Conservation (phyloP, 2,113 vertebrate genomes). For the Melozone crissalis region DNA sequence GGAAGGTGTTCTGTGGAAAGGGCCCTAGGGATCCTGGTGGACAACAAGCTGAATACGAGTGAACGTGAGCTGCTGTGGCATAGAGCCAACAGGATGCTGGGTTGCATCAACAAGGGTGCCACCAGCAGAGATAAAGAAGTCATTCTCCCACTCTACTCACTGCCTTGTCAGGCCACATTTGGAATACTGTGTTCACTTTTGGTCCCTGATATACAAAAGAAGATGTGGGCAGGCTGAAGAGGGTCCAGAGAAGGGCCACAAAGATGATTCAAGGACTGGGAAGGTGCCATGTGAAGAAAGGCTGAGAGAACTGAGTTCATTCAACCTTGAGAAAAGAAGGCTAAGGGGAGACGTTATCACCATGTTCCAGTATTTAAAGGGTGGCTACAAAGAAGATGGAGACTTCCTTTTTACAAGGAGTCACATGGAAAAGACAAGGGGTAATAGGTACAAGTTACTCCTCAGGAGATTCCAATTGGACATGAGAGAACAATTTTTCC, state of each 20-base stretch:
- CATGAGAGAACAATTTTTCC: not conserved
- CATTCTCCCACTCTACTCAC: too few relatives aligned
- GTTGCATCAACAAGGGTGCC: too few relatives aligned
- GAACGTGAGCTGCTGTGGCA: too few relatives aligned
- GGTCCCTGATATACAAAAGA: not conserved
- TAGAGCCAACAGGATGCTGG: too few relatives aligned
- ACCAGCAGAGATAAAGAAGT: too few relatives aligned
- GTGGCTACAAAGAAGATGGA: not conserved
- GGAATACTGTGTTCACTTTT: too few relatives aligned
- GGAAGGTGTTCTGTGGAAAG: too few relatives aligned
- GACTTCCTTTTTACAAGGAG: not conserved
- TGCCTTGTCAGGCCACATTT: too few relatives aligned
- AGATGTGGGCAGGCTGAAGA: not conserved
- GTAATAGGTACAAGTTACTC: not conserved
- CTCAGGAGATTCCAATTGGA: not conserved
- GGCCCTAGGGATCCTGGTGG: too few relatives aligned
- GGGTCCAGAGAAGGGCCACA: not conserved
- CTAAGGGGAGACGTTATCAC: not conserved
- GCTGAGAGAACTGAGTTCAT: not conserved
- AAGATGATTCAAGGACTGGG: not conserved
- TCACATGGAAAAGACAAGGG: not conserved
- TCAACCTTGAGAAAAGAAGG: not conserved
- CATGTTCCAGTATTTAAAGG: not conserved
- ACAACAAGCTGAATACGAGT: too few relatives aligned
- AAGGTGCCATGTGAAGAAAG: not conserved